Percentiles rank a stretch among this genome's conserved stretches.
phyloP scores from a whole-genome alignment of 2,113 vertebrate genomes.

The Rallus limicola region DNA sequence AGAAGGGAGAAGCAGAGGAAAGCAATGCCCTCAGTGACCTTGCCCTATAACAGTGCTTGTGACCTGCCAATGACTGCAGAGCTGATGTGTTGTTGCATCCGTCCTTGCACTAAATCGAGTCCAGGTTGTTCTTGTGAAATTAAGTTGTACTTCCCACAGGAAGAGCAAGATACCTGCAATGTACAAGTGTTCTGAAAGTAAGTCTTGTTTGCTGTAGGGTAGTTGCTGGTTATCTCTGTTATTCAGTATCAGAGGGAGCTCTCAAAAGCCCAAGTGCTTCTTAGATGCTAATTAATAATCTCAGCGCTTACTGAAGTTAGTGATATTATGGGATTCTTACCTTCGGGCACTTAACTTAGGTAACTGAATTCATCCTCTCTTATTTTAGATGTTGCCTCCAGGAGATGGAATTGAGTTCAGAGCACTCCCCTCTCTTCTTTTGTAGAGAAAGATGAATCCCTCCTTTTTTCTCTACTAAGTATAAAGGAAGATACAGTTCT shows the following conservation, averaged over 20 bases:
- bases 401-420: not conserved
- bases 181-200: not conserved
- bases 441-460: not conserved
- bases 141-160: not conserved
- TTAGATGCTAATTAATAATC: not conserved
- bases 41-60: not conserved
- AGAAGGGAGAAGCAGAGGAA: not conserved
- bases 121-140: not conserved
- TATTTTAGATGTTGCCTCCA: not conserved
- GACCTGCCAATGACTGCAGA: not conserved
- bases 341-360: not conserved
- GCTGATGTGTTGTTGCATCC: not conserved
- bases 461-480: not conserved
- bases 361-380: not conserved
- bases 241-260: not conserved
- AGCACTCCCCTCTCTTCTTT: not conserved
- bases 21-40: fast-evolving
- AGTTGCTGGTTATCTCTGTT: not conserved
- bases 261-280: not conserved
- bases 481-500: not conserved
- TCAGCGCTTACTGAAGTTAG: not conserved
- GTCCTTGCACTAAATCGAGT: not conserved
- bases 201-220: not conserved
- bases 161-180: not conserved
- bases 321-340: not conserved